Evolutionary conservation across 2,888 invertebrate species (phyloP).

Genomic region (Abscondita cerata): DNA sequence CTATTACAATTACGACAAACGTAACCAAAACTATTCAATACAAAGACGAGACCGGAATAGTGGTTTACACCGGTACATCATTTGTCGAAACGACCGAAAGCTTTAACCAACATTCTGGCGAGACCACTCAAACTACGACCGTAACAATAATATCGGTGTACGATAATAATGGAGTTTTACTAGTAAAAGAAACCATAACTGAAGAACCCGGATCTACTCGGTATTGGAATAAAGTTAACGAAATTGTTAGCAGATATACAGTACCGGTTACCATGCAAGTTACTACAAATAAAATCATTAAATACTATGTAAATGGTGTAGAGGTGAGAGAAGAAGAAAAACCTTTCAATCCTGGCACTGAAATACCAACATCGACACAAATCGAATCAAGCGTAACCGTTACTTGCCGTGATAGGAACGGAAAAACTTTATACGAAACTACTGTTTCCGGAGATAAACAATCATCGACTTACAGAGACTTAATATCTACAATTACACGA

Average conservation of each 20-base stretch:
- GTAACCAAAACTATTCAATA: conserved; percentile 4
- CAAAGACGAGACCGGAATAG: background rate
- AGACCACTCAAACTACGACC: conserved; percentile 2
- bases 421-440: background rate
- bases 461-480: background rate
- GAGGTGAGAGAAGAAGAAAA: background rate
- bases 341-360: background rate
- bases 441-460: background rate
- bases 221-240: conserved; percentile 14
- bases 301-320: background rate
- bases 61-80: conserved; percentile 1
- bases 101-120: background rate
- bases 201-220: conserved; percentile 11
- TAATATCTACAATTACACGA: background rate
- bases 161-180: conserved; percentile 7
- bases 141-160: conserved; percentile 13
- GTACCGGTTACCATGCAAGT: background rate
- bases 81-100: conserved; percentile 5
- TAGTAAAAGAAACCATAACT: conserved; percentile 13
- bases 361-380: background rate
- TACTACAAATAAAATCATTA: background rate
- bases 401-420: background rate
- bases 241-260: conserved; percentile 1
- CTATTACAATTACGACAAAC: conserved; percentile 1
- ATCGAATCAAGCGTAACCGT: background rate